Percentiles rank a stretch among this genome's conserved stretches.
Evolutionary conservation across 92 coral and sea anemone species (phyloP).

Genomic region (Nematostella vectensis): DNA sequence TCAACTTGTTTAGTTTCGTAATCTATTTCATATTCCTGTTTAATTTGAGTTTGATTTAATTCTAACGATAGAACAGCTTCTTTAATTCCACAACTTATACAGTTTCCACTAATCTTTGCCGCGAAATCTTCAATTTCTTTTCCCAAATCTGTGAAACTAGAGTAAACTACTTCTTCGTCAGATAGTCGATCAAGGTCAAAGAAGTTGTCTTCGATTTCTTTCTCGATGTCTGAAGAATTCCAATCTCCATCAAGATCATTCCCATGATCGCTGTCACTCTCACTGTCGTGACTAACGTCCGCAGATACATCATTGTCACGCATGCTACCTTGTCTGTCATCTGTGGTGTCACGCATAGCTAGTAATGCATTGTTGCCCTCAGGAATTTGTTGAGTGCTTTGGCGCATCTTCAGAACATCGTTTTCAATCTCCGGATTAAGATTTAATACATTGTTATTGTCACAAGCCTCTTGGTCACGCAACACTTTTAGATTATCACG

Average conservation of each 20-base stretch:
- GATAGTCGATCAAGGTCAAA: conserved; percentile 18
- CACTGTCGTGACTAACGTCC: not conserved
- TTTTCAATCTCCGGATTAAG: not conserved
- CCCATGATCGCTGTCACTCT: not conserved
- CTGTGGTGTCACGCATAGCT: not conserved
- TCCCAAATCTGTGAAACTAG: not conserved
- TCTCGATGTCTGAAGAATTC: conserved; percentile 22
- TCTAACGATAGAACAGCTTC: no score
- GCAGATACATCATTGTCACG: not conserved
- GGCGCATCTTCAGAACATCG: not conserved
- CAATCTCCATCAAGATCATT: conserved; percentile 4
- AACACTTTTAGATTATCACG: no score
- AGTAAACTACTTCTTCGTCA: conserved; percentile 6
- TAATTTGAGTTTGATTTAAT: no score
- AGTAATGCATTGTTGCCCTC: no score
- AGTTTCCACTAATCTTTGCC: no score
- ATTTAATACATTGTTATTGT: no score
- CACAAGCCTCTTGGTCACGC: no score
- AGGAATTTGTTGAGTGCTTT: no score
- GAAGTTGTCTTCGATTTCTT: conserved; percentile 17
- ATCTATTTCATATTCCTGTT: no score
- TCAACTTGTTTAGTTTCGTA: no score
- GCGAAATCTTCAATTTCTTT: no score
- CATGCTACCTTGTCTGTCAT: not conserved
- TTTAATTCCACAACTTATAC: no score